Conservation (phyloP, 2,888 invertebrate species). For the Mactromeris polynyma region DNA sequence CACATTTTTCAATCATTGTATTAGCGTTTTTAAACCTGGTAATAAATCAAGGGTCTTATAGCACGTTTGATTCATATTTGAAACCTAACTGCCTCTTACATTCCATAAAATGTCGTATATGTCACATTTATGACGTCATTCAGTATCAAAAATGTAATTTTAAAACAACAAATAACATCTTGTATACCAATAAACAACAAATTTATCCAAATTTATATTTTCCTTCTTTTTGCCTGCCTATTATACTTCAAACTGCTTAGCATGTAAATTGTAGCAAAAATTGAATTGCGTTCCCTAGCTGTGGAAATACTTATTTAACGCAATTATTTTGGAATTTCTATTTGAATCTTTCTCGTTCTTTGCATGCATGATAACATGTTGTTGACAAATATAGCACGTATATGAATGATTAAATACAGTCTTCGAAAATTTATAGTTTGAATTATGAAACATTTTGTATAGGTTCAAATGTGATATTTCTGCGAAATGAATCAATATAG, state of each 20-base stretch:
- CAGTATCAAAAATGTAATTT: too few relatives aligned
- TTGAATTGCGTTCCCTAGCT: background rate
- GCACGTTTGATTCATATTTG: too few relatives aligned
- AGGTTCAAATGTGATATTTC: background rate
- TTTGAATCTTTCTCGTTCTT: background rate
- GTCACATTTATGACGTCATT: too few relatives aligned
- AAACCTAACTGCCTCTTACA: too few relatives aligned
- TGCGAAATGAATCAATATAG: background rate
- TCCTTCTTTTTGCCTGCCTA: background rate
- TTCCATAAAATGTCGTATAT: too few relatives aligned
- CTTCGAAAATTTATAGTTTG: background rate
- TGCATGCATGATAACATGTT: background rate
- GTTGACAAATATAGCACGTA: background rate
- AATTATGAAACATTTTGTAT: background rate
- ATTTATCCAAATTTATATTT: too few relatives aligned
- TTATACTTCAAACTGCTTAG: background rate
- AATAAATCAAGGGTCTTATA: too few relatives aligned
- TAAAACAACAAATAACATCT: too few relatives aligned
- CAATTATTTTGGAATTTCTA: background rate
- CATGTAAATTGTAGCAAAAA: background rate
- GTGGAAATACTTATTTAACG: background rate
- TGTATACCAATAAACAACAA: too few relatives aligned
- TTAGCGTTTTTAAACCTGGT: too few relatives aligned
- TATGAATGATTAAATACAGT: background rate
- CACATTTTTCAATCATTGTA: too few relatives aligned